A percentile compares a stretch with the other conserved stretches of the same genome.
These are phyloP conservation scores for Drosophila recens DNA, from an alignment of 2,888 invertebrate species.

Conservation along the genomic window DNA sequence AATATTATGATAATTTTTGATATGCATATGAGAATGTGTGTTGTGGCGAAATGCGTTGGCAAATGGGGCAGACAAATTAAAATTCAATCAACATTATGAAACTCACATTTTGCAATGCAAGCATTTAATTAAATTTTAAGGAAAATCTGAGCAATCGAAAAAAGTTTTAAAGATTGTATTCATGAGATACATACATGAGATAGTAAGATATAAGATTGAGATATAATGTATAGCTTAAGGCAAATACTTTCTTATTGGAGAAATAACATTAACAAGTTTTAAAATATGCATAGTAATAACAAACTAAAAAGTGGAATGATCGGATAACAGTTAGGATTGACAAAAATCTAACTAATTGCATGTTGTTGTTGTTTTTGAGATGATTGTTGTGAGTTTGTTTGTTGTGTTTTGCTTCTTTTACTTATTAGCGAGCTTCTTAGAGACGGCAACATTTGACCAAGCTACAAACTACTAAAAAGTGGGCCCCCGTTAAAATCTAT, in stretches of 20 bases:
- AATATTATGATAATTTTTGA: conserved; percentile 19
- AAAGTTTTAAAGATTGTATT: not conserved
- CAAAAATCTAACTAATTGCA: conserved; percentile 21
- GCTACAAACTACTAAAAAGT: conserved; percentile 61
- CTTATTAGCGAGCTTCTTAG: conserved; percentile 32
- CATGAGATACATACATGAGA: conserved; percentile 3
- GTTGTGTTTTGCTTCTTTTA: conserved; percentile 10
- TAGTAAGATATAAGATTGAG: conserved; percentile 13
- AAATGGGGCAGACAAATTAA: conserved; percentile 14
- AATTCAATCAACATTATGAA: conserved; percentile 9
- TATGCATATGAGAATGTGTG: conserved; percentile 31
- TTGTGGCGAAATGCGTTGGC: conserved; percentile 25
- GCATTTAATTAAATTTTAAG: not conserved
- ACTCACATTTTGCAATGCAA: conserved; percentile 12
- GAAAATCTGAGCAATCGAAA: conserved; percentile 1
- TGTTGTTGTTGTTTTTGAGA: conserved; percentile 23
- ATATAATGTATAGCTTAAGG: conserved; percentile 24
- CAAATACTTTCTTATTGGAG: conserved; percentile 27
- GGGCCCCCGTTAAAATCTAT: conserved; percentile 66
- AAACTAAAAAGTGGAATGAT: conserved; percentile 37
- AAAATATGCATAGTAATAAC: conserved; percentile 25
- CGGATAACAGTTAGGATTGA: conserved; percentile 30
- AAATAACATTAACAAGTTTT: conserved; percentile 43
- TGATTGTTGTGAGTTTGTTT: conserved; percentile 42
- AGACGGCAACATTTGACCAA: conserved; percentile 64